Conservation (phyloP, 2,888 invertebrate genomes). For the Cremastinae sp. region DNA sequence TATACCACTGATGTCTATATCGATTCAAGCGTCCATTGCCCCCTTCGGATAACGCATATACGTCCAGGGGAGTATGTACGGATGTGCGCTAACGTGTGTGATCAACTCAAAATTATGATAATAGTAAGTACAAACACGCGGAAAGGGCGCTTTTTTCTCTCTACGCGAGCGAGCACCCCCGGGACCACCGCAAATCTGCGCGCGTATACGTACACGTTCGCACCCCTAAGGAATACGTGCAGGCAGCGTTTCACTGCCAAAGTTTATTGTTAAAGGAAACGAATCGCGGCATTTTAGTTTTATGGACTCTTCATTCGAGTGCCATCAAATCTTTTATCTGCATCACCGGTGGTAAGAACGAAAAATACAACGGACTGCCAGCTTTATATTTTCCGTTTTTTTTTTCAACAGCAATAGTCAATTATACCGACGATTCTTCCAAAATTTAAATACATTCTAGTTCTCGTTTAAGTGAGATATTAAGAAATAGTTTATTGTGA, state of each 20-base stretch:
- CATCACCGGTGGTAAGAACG: not conserved
- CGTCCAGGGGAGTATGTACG: not conserved
- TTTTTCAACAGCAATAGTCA: too few species aligned
- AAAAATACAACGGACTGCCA: too few species aligned
- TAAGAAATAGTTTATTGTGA: too few species aligned
- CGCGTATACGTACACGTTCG: not conserved
- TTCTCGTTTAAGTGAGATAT: too few species aligned
- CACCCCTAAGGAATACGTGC: constrained; percentile 5
- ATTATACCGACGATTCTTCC: too few species aligned
- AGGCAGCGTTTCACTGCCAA: constrained; percentile 1
- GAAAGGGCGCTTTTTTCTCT: constrained; percentile 18
- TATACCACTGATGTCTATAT: too few species aligned
- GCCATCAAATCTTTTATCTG: not conserved
- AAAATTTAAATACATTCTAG: too few species aligned
- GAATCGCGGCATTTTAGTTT: constrained; percentile 3
- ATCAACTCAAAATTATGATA: constrained; percentile 55
- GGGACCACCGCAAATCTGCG: constrained; percentile 19
- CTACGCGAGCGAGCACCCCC: not conserved
- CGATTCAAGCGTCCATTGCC: too few species aligned
- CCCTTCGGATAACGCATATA: not conserved
- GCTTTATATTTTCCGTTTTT: too few species aligned
- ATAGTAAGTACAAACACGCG: constrained; percentile 35
- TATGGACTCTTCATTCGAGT: not conserved
- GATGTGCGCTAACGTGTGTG: constrained; percentile 3
- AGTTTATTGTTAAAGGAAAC: not conserved